Conservation (phyloP, 2,888 invertebrate species). For the Drosophila recens region DNA sequence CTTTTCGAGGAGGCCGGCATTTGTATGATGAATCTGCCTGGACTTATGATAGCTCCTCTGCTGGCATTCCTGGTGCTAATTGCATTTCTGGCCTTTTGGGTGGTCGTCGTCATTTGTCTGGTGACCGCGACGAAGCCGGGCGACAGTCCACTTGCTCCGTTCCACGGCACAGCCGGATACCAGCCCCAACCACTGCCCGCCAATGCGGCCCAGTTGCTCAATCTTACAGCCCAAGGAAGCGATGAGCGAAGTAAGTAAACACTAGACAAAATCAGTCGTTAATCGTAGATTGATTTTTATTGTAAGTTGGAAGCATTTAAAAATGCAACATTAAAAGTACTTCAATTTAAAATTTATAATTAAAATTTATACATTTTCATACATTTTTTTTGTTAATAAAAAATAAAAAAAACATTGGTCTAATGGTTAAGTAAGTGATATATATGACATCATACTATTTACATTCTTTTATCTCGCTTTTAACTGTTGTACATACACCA, state of each 20-base stretch:
- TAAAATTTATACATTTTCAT: conserved; percentile 42
- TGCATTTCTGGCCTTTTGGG: conserved; percentile 94
- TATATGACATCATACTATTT: conserved; percentile 6
- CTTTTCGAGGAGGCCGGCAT: conserved; percentile 96
- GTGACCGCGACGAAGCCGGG: conserved; percentile 93
- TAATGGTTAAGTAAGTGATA: conserved; percentile 55
- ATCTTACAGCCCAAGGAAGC: conserved; percentile 58
- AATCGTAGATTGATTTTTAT: too few relatives aligned
- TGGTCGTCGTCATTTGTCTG: conserved; percentile 91
- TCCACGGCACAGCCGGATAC: conserved; percentile 71
- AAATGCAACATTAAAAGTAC: conserved; percentile 8
- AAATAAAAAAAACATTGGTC: conserved; percentile 26
- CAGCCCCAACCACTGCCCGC: conserved; percentile 44
- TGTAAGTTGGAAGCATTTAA: too few relatives aligned
- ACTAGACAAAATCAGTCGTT: too few relatives aligned
- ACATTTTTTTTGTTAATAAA: conserved; percentile 27
- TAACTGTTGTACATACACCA: conserved; percentile 5
- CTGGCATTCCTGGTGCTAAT: conserved; percentile 92
- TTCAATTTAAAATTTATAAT: conserved; percentile 41
- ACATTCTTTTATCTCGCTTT: conserved; percentile 11
- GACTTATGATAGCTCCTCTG: conserved; percentile 93
- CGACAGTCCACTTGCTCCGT: conserved; percentile 85
- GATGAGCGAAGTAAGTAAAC: conserved; percentile 79
- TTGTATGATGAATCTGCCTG: conserved; percentile 93
- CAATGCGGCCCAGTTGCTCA: conserved; percentile 47